phyloP scores from a whole-genome alignment of 1,140 invertebrate genomes.

The Goniozus legneri region DNA sequence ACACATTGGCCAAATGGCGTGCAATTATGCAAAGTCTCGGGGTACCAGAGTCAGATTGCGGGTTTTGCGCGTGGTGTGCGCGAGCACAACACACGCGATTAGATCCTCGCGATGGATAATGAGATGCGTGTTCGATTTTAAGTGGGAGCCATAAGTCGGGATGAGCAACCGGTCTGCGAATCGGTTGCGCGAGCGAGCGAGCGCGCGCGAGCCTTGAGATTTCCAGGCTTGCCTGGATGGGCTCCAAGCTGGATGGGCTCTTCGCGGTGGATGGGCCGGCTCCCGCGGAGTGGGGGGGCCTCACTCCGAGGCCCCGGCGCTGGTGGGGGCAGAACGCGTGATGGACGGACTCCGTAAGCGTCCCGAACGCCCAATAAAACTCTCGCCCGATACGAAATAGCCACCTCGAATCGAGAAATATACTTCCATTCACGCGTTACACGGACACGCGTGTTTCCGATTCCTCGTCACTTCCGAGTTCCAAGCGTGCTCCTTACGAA shows the following conservation, averaged over 20 bases:
- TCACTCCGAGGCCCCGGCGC: conserved; percentile 7
- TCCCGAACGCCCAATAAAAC: conserved; percentile 34
- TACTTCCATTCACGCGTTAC: too few relatives aligned
- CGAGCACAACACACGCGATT: conserved; percentile 21
- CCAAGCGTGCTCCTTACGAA: too few relatives aligned
- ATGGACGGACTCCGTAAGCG: conserved; percentile 41
- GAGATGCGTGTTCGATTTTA: conserved; percentile 32
- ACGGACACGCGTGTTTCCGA: too few relatives aligned
- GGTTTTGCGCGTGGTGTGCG: too few relatives aligned
- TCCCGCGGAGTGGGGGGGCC: conserved; percentile 30
- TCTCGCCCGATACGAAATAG: too few relatives aligned
- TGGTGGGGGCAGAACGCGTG: conserved; percentile 32
- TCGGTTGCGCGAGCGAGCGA: conserved; percentile 2
- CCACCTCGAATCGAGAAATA: too few relatives aligned
- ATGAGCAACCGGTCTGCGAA: conserved; percentile 17
- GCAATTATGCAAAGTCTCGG: conserved; percentile 49
- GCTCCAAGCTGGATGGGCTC: too few relatives aligned
- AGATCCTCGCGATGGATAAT: conserved; percentile 28
- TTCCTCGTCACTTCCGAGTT: too few relatives aligned
- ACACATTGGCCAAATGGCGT: conserved; percentile 7
- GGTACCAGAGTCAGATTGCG: too few relatives aligned
- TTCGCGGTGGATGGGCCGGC: too few relatives aligned
- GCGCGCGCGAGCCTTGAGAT: too few relatives aligned
- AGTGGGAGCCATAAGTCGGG: conserved; percentile 18
- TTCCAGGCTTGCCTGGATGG: too few relatives aligned